A percentile compares a stretch with the other conserved stretches of the same genome.
Conservation (phyloP, 2,113 vertebrate genomes). For the Channa maculata region DNA sequence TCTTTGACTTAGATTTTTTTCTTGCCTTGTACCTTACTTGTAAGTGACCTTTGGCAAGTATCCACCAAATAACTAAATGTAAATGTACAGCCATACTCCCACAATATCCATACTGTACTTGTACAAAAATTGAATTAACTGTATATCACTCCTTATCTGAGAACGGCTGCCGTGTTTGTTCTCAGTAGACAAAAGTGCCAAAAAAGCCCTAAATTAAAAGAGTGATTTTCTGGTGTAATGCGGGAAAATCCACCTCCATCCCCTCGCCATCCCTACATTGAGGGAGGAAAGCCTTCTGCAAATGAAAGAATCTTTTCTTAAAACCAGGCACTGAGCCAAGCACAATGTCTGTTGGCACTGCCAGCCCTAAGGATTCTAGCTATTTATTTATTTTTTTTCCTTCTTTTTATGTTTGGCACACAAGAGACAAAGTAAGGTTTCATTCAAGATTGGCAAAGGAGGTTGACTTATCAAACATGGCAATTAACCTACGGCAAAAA, state of each 20-base stretch:
- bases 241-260: slow-evolving; percentile 54
- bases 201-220: slow-evolving; percentile 40
- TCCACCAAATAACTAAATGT: no score
- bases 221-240: slow-evolving; percentile 54
- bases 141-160: slow-evolving; percentile 19
- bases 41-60: no score
- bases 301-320: slow-evolving; percentile 63
- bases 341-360: slow-evolving; percentile 60
- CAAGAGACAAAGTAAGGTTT: slow-evolving; percentile 58
- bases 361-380: slow-evolving; percentile 65
- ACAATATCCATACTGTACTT: no score
- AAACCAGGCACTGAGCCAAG: slow-evolving; percentile 69
- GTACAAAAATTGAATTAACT: slow-evolving; percentile 20
- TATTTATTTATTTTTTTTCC: slow-evolving; percentile 56
- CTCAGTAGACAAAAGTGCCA: slow-evolving; percentile 30
- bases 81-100: no score
- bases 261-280: slow-evolving; percentile 39
- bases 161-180: slow-evolving; percentile 26
- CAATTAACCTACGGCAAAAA: slow-evolving; percentile 71
- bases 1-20: no score
- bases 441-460: slow-evolving; percentile 54
- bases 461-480: slow-evolving; percentile 61
- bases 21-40: no score
- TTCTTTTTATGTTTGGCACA: slow-evolving; percentile 64
- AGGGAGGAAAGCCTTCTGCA: slow-evolving; percentile 58